Conservation (phyloP, 2,888 invertebrate species). For the Agrotis ipsilon region DNA sequence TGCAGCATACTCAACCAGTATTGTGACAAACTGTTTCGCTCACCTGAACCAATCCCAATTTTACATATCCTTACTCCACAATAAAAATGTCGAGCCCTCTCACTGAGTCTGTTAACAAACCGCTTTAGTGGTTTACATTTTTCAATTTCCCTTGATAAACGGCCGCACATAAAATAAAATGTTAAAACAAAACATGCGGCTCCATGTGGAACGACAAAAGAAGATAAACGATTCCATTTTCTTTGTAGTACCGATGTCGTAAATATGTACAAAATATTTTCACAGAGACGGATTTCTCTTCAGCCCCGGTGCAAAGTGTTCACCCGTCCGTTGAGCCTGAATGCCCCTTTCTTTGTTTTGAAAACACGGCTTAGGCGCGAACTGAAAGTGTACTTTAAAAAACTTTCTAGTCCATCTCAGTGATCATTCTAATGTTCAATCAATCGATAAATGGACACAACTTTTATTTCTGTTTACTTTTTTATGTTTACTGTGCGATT, state of each 20-base stretch:
- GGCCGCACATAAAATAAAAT: slow-evolving; percentile 61
- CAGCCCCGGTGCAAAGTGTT: slow-evolving; percentile 43
- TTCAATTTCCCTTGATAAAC: slow-evolving; percentile 61
- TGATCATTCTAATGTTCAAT: slow-evolving; percentile 36
- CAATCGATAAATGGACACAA: slow-evolving; percentile 16
- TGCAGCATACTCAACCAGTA: slow-evolving; percentile 12
- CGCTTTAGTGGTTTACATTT: slow-evolving; percentile 59
- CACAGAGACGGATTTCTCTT: slow-evolving; percentile 49
- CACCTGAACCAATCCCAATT: slow-evolving; percentile 51
- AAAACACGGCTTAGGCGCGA: slow-evolving; percentile 30
- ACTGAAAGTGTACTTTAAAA: slow-evolving; percentile 36
- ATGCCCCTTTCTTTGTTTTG: slow-evolving; percentile 50
- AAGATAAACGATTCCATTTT: slow-evolving; percentile 67
- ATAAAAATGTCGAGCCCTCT: slow-evolving; percentile 50
- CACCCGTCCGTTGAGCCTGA: slow-evolving; percentile 43
- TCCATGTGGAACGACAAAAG: slow-evolving; percentile 65
- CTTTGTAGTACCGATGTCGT: slow-evolving; percentile 59
- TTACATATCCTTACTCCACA: slow-evolving; percentile 33
- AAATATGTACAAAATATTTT: slow-evolving; percentile 61
- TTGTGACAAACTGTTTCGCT: slow-evolving; percentile 41
- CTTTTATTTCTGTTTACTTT: neutral
- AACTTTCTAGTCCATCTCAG: slow-evolving; percentile 25
- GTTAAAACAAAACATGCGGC: slow-evolving; percentile 61
- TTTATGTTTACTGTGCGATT: neutral
- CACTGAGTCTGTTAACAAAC: slow-evolving; percentile 58